These are phyloP conservation scores for Sarcophaga variegata DNA, from an alignment of 2,888 invertebrate genomes.

Conservation along the genomic window DNA sequence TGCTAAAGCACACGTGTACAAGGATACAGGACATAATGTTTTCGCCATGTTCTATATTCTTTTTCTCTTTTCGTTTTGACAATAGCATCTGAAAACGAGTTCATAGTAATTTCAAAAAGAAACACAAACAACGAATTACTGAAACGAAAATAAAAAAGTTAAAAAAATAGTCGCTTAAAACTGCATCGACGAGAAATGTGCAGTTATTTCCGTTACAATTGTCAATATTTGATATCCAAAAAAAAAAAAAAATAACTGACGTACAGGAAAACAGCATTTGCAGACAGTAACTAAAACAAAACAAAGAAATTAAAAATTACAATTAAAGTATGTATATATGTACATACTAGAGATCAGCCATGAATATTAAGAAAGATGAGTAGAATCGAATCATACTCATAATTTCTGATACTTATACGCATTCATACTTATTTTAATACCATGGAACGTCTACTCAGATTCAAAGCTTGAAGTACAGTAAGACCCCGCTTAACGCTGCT, in stretches of 20 bases:
- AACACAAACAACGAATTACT: slow-evolving; percentile 32
- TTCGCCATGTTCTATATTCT: slow-evolving; percentile 79
- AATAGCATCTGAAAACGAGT: slow-evolving; percentile 39
- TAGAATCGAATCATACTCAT: too few species aligned
- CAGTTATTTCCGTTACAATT: slow-evolving; percentile 63
- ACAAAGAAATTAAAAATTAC: background rate
- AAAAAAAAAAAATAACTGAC: background rate
- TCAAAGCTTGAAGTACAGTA: too few species aligned
- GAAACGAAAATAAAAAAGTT: slow-evolving; percentile 17
- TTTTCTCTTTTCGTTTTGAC: slow-evolving; percentile 64
- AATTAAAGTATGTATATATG: background rate
- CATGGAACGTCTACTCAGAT: too few species aligned
- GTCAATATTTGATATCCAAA: slow-evolving; percentile 63
- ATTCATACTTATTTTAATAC: too few species aligned
- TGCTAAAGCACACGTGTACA: slow-evolving; percentile 71
- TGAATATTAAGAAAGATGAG: too few species aligned
- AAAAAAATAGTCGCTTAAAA: slow-evolving; percentile 55
- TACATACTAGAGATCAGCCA: too few species aligned
- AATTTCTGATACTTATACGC: too few species aligned
- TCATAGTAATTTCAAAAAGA: slow-evolving; percentile 26
- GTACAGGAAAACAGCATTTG: slow-evolving; percentile 23
- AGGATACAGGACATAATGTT: slow-evolving; percentile 81
- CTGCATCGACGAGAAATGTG: slow-evolving; percentile 54
- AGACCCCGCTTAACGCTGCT: too few species aligned
- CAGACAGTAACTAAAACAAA: background rate